Base-by-base conservation (phyloP, 2,888 invertebrate genomes). In the Linhomoeus sp. region DNA sequence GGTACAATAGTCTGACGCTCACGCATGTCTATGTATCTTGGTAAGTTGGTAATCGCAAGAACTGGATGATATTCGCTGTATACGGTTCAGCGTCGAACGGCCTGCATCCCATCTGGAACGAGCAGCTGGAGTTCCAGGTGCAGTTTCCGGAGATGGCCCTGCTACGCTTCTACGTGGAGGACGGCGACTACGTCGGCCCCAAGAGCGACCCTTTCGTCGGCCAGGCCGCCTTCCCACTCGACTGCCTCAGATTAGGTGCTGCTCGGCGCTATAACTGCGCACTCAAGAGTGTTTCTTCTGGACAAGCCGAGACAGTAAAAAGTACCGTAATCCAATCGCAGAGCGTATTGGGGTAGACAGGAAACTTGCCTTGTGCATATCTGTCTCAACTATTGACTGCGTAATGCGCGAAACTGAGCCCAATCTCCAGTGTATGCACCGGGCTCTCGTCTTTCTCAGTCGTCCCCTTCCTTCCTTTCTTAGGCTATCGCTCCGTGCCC, bases 111-210 rank as follows among this genome's bases (percentile, higher is more conserved):
- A 72, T 79, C 48, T 92, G 90, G 88, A 81, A 83, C 62, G 85
- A 87, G 61, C 72, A 73, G 14, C 81, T 81, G 67, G 79, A 81
- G 58, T 86, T 88, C 65, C 76, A 77, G 37, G 74, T 90, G 15
- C 68, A 70, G 17, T 84, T 81, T 70, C 84, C 87, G 0, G 75
- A 81, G 46, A 74, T 85, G 61, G 84, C 88, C 0, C 67, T 90
- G 43, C 68, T 69, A 43, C 74, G 88, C 36, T 88, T 92, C 67
- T 74, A 81, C 38, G 82, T 88, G 0, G 81, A 85, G 67, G 88
- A 88, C 67, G 90, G 88, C 66, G 94, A 97, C 64, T 83, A 88
- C 73, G 94, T 97, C 69, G 88, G 88, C 0, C 92, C 92, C 60
- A 81, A 57, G 40, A 56, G 56, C 1, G 68, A 79, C 15, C 88